Conservation (phyloP, 2,888 invertebrate species). For the Graphium colonna region DNA sequence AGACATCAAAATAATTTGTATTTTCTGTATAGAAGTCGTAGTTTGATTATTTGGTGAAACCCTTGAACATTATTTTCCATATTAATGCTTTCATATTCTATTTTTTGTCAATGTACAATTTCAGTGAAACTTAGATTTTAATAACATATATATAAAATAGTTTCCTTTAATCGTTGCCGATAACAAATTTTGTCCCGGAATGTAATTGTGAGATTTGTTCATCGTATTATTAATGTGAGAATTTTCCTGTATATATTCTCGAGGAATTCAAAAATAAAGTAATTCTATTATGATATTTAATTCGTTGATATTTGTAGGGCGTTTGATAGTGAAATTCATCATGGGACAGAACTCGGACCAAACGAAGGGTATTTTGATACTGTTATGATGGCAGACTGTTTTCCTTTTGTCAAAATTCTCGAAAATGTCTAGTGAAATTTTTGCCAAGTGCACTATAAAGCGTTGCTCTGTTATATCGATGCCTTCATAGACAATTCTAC, state of each 20-base stretch:
- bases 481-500: slow-evolving; percentile 20
- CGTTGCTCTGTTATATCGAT: background rate
- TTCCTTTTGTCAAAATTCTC: slow-evolving; percentile 5
- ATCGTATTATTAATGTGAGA: background rate
- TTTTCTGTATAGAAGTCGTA: background rate
- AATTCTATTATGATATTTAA: background rate
- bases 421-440: slow-evolving; percentile 17
- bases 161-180: background rate
- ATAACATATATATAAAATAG: background rate
- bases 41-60: background rate
- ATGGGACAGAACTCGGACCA: slow-evolving; percentile 13
- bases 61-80: background rate
- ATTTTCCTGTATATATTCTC: background rate
- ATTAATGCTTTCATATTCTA: background rate
- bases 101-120: background rate
- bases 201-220: background rate
- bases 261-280: background rate
- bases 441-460: slow-evolving; percentile 1
- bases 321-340: background rate
- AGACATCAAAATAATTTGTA: background rate
- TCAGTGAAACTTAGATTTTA: background rate
- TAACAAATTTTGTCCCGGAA: background rate
- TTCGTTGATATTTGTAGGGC: background rate
- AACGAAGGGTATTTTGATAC: background rate
- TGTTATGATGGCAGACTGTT: background rate